A percentile compares a stretch with the other conserved stretches of the same genome.
phyloP scores from a whole-genome alignment of 2,888 invertebrate species.

The Torymus aiolomorphi region DNA sequence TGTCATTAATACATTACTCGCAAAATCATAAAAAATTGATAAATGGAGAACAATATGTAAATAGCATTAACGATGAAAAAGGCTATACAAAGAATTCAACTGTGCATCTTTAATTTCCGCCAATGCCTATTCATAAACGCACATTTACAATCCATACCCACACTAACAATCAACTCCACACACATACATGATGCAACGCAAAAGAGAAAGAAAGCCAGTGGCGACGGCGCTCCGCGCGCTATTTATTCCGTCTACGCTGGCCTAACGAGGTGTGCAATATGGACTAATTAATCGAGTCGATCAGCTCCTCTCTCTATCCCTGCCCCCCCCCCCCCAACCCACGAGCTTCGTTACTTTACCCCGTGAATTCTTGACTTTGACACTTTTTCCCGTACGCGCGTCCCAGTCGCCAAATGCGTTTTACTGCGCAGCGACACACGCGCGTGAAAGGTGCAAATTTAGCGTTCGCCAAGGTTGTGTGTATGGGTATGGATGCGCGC shows the following conservation, averaged over 20 bases:
- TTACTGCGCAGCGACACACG: not conserved
- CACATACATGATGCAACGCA: conserved; percentile 13
- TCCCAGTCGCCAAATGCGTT: not conserved
- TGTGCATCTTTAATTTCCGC: no score
- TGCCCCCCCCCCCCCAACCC: not conserved
- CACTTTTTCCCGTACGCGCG: conserved; percentile 20
- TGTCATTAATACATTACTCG: no score
- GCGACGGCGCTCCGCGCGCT: not conserved
- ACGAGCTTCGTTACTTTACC: conserved; percentile 17
- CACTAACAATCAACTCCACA: no score
- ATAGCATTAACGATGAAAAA: no score
- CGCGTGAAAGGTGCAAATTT: conserved; percentile 12
- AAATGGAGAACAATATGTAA: no score
- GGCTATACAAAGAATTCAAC: no score
- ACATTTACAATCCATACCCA: no score
- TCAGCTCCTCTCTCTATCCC: not conserved
- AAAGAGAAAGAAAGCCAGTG: not conserved
- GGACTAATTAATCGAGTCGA: conserved; percentile 57
- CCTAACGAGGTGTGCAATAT: conserved; percentile 68
- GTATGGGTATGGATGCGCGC: no score
- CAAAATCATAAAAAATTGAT: no score
- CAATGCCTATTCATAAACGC: no score
- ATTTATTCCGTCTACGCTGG: conserved; percentile 29
- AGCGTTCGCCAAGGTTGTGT: not conserved
- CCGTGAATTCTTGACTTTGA: conserved; percentile 47